A percentile compares a stretch with the other conserved stretches of the same genome.
Evolutionary conservation across 2,888 invertebrate genomes (phyloP).

Genomic region (Smittia aterrima): DNA sequence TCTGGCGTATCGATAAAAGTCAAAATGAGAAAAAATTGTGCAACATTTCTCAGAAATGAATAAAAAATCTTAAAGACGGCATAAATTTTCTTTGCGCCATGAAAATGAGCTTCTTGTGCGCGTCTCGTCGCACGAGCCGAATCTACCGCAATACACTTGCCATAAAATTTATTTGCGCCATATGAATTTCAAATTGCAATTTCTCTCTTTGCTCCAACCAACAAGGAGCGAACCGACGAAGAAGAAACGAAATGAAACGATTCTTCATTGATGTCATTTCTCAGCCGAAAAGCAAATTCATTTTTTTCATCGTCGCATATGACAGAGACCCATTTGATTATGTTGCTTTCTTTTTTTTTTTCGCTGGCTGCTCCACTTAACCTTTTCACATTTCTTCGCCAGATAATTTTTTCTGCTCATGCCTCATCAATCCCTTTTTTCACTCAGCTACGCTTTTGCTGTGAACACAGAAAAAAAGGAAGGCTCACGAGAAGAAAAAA

Average conservation of each 20-base stretch:
- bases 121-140: neutral
- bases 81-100: neutral
- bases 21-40: slow-evolving; percentile 14
- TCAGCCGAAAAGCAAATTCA: neutral
- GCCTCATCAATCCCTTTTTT: neutral
- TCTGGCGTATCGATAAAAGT: slow-evolving; percentile 25
- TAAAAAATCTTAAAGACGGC: neutral
- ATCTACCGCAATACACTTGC: slow-evolving; percentile 20
- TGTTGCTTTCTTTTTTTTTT: neutral
- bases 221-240: neutral
- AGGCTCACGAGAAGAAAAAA: neutral
- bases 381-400: neutral
- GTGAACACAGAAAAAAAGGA: neutral
- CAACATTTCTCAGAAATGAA: slow-evolving; percentile 1
- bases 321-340: slow-evolving; percentile 1
- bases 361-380: neutral
- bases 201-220: neutral
- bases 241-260: neutral
- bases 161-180: slow-evolving; percentile 18
- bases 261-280: slow-evolving; percentile 7
- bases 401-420: neutral
- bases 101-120: neutral
- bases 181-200: slow-evolving; percentile 25
- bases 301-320: neutral
- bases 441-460: no score